Conservation (phyloP, 2,888 invertebrate species). For the Phragmatobia fuliginosa region DNA sequence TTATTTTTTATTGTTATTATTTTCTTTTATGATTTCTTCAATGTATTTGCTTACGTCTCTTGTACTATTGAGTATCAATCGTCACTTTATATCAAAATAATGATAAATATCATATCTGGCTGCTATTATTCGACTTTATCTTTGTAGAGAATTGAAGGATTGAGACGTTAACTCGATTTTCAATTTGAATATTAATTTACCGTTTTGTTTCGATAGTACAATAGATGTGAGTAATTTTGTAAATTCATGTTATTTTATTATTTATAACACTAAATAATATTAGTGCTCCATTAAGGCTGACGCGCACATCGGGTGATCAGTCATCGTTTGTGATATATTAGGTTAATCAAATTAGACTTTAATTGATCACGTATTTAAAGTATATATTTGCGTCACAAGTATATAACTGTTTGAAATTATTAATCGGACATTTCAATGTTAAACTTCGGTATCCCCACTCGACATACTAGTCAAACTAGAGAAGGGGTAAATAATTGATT, state of each 20-base stretch:
- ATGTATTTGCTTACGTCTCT: constrained; percentile 26
- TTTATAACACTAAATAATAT: constrained; percentile 39
- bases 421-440: not conserved
- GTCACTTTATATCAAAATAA: not conserved
- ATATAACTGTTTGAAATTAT: constrained; percentile 27
- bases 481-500: not conserved
- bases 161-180: not conserved
- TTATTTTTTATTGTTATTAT: constrained; percentile 42
- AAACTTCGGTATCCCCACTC: not conserved
- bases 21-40: constrained; percentile 33
- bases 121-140: not conserved
- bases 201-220: constrained; percentile 27
- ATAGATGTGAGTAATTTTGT: constrained; percentile 19
- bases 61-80: constrained; percentile 34
- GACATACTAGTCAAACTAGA: not conserved
- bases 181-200: not conserved
- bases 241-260: constrained; percentile 19
- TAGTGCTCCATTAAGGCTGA: constrained; percentile 53
- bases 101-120: not conserved
- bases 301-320: constrained; percentile 61
- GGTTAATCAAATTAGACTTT: constrained; percentile 60
- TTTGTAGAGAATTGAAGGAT: not conserved
- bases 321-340: constrained; percentile 82
- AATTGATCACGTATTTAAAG: constrained; percentile 50
- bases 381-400: constrained; percentile 41